Percentiles rank a stretch among this genome's conserved stretches.
phyloP scores from a whole-genome alignment of 2,888 invertebrate genomes.

The Polyploca ridens region DNA sequence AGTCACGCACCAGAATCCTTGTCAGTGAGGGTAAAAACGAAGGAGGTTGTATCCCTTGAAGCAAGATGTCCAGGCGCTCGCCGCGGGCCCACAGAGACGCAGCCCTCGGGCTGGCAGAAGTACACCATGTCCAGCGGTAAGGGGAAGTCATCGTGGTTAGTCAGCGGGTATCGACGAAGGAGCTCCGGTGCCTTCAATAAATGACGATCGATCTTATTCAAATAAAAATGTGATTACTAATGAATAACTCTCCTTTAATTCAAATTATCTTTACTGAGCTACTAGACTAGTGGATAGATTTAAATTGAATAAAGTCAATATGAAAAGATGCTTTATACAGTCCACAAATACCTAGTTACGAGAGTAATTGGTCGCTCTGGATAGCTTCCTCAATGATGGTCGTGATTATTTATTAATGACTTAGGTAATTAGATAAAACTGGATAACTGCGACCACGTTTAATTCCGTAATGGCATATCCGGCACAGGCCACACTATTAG shows the following conservation, averaged over 20 bases:
- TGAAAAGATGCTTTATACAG: too few species aligned
- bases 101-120: conserved; percentile 99
- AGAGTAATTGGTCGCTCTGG: too few species aligned
- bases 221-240: too few species aligned
- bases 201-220: neutral
- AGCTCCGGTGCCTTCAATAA: conserved; percentile 93
- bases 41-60: conserved; percentile 96
- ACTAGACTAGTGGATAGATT: too few species aligned
- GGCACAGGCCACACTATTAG: too few species aligned
- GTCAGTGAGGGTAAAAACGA: conserved; percentile 99
- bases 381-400: too few species aligned
- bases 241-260: too few species aligned
- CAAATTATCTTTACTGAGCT: too few species aligned
- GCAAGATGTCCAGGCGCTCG: conserved; percentile 79
- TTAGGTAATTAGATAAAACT: neutral
- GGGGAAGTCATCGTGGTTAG: conserved; percentile 98
- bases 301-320: too few species aligned
- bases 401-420: conserved; percentile 4
- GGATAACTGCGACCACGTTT: too few species aligned
- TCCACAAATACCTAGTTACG: too few species aligned
- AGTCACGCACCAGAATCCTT: conserved; percentile 94
- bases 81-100: conserved; percentile 95
- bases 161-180: conserved; percentile 96
- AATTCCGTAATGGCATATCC: too few species aligned
- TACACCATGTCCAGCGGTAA: conserved; percentile 99